Conservation (phyloP, 2,888 invertebrate species). For the Agrochola circellaris region DNA sequence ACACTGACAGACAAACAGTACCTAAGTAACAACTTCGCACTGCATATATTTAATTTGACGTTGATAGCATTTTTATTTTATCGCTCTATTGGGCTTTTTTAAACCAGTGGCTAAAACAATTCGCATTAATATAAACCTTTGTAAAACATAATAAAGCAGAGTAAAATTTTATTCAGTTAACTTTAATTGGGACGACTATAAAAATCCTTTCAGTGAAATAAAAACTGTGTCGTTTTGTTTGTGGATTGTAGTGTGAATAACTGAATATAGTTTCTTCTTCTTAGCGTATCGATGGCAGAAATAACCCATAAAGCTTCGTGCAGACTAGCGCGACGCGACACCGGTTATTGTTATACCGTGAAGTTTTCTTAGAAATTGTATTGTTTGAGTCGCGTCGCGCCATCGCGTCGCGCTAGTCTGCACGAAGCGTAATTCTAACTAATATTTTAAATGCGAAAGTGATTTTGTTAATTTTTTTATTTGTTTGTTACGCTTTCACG, state of each 20-base stretch:
- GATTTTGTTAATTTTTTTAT: too few species aligned
- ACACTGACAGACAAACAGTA: slow-evolving; percentile 20
- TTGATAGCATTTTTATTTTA: slow-evolving; percentile 33
- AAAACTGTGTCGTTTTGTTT: slow-evolving; percentile 9
- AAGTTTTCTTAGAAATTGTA: too few species aligned
- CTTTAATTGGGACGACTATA: slow-evolving; percentile 12
- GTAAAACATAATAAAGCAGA: slow-evolving; percentile 49
- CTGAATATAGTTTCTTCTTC: background rate
- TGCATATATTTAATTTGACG: background rate
- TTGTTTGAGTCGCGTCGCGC: too few species aligned
- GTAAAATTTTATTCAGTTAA: slow-evolving; percentile 13
- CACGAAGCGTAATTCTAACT: too few species aligned
- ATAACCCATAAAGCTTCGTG: too few species aligned
- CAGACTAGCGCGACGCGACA: too few species aligned
- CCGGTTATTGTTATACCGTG: too few species aligned
- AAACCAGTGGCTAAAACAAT: slow-evolving; percentile 49
- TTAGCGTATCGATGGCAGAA: background rate
- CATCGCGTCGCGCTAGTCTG: too few species aligned
- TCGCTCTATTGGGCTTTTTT: background rate
- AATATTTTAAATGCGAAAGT: too few species aligned
- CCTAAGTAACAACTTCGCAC: background rate
- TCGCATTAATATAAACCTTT: slow-evolving; percentile 37
- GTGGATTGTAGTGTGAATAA: background rate
- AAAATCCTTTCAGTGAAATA: slow-evolving; percentile 18
- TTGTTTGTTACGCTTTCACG: too few species aligned